Evolutionary conservation across 2,888 invertebrate genomes (phyloP), one percentile per base, ranked within the genome.

Genomic region (Plagiodera versicolora): DNA sequence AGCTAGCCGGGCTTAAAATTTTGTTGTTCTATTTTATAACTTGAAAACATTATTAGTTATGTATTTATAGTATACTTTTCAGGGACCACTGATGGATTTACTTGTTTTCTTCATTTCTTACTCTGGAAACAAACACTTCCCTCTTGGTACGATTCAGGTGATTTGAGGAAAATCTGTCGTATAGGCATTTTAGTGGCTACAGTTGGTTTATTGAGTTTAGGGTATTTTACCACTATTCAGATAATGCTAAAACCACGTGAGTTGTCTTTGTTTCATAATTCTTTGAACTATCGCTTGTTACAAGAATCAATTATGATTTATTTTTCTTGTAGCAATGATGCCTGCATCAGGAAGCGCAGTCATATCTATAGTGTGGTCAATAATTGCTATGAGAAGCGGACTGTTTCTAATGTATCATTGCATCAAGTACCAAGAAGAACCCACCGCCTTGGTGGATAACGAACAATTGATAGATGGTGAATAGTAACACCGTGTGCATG

Each of bases 361-460:
- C 17, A 82, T 85, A 63, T 77, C 81, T 1, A 69, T 83, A 39
- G 79, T 85, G 16, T 85, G 84, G 84, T 81, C 83, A 0, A 81
- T 84, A 69, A 82, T 85, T 79, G 82, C 83, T 78, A 78, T 82
- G 73, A 85, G 84, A 68, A 83, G 83, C 81, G 84, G 84, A 30
- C 65, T 83, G 3, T 58, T 83, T 30, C 77, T 85, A 39, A 83
- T 83, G 71, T 76, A 78, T 60, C 77, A 79, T 58, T 81, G 82
- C 16, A 56, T 60, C 32, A 49, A 28, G 16, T 60, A 56, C 49
- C 60, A 60, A 56, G 28, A 14, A 39, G 39, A 14, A n/a, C 14
- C 3, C 2, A 39, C n/a, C 14, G 4, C 2, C n/a, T 14, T 39
- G 39, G 14, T 39, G 39, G 14, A 39, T 39, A n/a, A 39, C 39